phyloP scores from a whole-genome alignment of 2,888 invertebrate genomes.

The Phortica okadai region DNA sequence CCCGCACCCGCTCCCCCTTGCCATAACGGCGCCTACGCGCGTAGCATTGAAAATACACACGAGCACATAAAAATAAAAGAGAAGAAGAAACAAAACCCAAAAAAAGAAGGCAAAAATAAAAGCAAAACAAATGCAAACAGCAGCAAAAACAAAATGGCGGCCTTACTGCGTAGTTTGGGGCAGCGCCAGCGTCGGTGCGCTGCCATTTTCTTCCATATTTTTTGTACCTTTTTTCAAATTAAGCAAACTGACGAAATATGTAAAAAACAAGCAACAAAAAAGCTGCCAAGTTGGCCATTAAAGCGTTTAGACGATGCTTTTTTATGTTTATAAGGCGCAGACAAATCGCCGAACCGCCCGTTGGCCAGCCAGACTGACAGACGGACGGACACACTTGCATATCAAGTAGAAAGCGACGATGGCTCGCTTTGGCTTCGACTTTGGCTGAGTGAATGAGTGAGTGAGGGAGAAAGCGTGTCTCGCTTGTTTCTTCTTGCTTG shows the following conservation, averaged over 20 bases:
- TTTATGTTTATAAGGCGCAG: conserved; percentile 4
- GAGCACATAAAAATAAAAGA: conserved; percentile 35
- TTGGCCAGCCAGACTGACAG: background rate
- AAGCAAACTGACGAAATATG: background rate
- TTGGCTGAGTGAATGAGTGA: too few relatives aligned
- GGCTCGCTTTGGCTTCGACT: too few relatives aligned
- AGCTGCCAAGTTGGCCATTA: background rate
- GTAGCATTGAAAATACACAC: conserved; percentile 36
- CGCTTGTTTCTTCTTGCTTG: background rate
- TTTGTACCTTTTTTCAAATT: too few relatives aligned
- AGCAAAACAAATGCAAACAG: conserved; percentile 9
- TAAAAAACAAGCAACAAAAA: background rate
- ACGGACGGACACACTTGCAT: conserved; percentile 5
- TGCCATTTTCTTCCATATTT: conserved; percentile 62
- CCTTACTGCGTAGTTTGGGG: conserved; percentile 61
- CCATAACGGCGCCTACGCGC: conserved; percentile 14
- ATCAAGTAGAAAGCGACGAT: conserved; percentile 25
- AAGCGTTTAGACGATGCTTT: background rate
- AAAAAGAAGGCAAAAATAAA: conserved; percentile 50
- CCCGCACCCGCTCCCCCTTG: background rate
- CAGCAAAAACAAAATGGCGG: conserved; percentile 60
- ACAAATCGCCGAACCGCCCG: background rate
- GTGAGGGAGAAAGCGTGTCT: too few relatives aligned
- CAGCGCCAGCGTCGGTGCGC: conserved; percentile 48
- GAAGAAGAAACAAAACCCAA: conserved; percentile 48